Evolutionary conservation across 2,888 invertebrate genomes (phyloP).

Genomic region (Meloe dianella): DNA sequence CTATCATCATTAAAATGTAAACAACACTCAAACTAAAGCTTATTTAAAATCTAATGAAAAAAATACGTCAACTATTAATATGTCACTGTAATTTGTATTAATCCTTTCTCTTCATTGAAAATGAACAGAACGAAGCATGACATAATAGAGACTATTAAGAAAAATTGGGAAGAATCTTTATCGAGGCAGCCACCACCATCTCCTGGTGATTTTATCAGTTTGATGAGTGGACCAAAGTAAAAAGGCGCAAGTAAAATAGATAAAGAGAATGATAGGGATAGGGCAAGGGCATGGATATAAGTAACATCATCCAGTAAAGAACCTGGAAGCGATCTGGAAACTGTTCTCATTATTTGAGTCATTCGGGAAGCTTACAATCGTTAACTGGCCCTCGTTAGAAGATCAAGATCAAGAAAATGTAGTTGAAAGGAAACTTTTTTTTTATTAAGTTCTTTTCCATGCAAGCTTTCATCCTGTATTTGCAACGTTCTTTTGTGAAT

Average conservation of each 20-base stretch:
- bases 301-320: conserved; percentile 33
- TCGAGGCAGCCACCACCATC: conserved; percentile 35
- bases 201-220: conserved; percentile 41
- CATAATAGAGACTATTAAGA: conserved; percentile 39
- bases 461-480: conserved; percentile 34
- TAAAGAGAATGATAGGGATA: conserved; percentile 34
- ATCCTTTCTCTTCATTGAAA: neutral
- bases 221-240: conserved; percentile 38
- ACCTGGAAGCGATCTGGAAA: conserved; percentile 38
- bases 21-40: conserved; percentile 7
- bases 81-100: neutral
- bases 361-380: conserved; percentile 44
- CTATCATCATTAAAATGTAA: conserved; percentile 21
- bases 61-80: neutral
- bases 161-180: conserved; percentile 41
- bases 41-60: neutral
- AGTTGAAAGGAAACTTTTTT: conserved; percentile 35
- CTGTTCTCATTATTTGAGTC: conserved; percentile 46
- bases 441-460: conserved; percentile 43
- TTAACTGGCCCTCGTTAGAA: conserved; percentile 46
- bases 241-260: neutral
- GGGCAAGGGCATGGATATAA: conserved; percentile 41
- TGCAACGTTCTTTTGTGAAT: conserved; percentile 14
- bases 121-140: neutral
- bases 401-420: conserved; percentile 40